These are phyloP conservation scores for Drosophila kanekoi DNA, from an alignment of 2,888 invertebrate species.

Conservation along the genomic window DNA sequence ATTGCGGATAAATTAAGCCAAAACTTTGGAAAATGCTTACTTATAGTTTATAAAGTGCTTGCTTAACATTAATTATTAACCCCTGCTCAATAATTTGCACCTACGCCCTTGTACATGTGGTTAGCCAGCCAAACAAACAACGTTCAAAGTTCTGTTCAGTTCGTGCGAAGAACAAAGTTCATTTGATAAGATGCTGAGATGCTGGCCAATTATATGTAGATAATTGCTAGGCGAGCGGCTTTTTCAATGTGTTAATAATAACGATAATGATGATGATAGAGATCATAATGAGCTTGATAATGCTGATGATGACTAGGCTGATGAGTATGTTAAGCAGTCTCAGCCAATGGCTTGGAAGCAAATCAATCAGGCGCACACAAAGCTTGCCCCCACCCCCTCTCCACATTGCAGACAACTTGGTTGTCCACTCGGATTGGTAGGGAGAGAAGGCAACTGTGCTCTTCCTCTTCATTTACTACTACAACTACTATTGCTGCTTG, in stretches of 20 bases:
- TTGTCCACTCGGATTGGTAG: conserved; percentile 20
- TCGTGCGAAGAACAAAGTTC: conserved; percentile 26
- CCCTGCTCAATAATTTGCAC: neutral
- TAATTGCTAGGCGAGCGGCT: conserved; percentile 69
- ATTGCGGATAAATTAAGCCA: neutral
- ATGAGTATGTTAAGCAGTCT: conserved; percentile 51
- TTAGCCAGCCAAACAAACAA: conserved; percentile 14
- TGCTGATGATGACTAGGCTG: conserved; percentile 14
- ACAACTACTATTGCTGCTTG: neutral
- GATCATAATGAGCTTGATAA: conserved; percentile 2
- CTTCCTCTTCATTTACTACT: conserved; percentile 9
- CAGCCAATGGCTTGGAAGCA: conserved; percentile 65
- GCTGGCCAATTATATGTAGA: conserved; percentile 69
- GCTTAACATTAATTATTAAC: neutral
- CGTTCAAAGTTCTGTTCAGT: conserved; percentile 25
- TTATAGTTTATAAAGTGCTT: no score
- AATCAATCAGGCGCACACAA: conserved; percentile 68
- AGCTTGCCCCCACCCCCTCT: conserved; percentile 10
- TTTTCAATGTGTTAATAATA: conserved; percentile 69
- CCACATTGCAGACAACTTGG: conserved; percentile 55
- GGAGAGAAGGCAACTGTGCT: neutral
- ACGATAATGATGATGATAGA: conserved; percentile 14
- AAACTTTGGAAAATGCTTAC: neutral
- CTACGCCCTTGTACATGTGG: conserved; percentile 5
- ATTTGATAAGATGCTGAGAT: conserved; percentile 40